A percentile compares a stretch with the other conserved stretches of the same genome.
phyloP scores from a whole-genome alignment of 2,797 vertebrate genomes.

The Tokudaia muenninki region DNA sequence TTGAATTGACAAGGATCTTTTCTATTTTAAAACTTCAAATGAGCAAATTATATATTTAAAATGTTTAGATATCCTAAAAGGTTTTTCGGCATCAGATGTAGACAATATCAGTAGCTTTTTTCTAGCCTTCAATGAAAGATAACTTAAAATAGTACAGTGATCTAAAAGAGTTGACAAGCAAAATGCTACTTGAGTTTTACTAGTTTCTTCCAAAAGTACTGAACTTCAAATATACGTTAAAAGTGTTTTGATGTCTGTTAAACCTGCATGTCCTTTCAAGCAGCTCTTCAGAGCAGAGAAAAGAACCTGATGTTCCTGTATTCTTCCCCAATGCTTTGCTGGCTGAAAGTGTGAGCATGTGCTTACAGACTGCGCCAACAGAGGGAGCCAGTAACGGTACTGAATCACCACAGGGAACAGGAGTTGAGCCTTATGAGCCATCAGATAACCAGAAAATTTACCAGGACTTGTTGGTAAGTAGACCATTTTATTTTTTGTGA shows the following conservation, averaged over 20 bases:
- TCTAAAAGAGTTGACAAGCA: conserved; percentile 40
- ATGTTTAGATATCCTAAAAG: conserved; percentile 7
- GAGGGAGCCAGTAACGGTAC: conserved; percentile 82
- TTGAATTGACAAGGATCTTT: conserved; percentile 40
- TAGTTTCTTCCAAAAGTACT: background rate
- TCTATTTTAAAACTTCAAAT: conserved; percentile 58
- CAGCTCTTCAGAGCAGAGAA: conserved; percentile 69
- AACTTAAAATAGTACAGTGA: background rate
- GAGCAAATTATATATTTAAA: conserved; percentile 41
- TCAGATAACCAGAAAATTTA: conserved; percentile 91
- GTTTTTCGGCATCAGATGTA: background rate
- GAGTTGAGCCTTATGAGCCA: conserved; percentile 62
- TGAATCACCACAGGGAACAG: conserved; percentile 64
- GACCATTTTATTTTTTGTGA: conserved; percentile 44
- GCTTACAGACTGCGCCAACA: conserved; percentile 82
- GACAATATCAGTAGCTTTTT: conserved; percentile 18
- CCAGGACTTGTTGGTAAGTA: conserved; percentile 92
- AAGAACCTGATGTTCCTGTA: conserved; percentile 75
- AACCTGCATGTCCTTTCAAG: conserved; percentile 41
- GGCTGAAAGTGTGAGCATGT: conserved; percentile 89
- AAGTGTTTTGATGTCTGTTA: conserved; percentile 34
- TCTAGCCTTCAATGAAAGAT: conserved; percentile 39
- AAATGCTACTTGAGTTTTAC: background rate
- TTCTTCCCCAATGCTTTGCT: conserved; percentile 82
- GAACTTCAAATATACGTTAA: conserved; percentile 21